Percentiles rank a stretch among this genome's conserved stretches.
phyloP scores from a whole-genome alignment of 2,113 vertebrate genomes.

The Ptyas mucosa region DNA sequence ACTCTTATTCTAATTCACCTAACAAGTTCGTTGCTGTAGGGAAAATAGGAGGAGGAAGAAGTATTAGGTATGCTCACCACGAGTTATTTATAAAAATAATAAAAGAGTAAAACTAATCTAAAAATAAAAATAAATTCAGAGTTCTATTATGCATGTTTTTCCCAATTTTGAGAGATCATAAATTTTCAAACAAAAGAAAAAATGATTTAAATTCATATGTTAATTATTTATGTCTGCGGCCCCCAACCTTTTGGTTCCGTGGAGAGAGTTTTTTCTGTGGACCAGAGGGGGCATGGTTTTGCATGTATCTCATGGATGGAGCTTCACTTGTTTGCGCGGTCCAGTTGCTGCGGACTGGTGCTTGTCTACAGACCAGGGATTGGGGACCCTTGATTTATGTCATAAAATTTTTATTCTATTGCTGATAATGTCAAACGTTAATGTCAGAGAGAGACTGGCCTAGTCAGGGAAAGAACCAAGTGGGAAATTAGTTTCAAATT shows the following conservation, averaged over 20 bases:
- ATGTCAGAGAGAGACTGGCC: background rate
- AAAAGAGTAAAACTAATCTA: background rate
- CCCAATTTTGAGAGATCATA: background rate
- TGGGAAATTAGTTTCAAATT: background rate
- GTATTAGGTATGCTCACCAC: background rate
- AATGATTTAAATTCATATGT: background rate
- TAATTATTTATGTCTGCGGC: background rate
- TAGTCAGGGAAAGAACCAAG: no score
- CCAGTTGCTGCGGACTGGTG: no score
- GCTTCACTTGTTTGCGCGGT: no score
- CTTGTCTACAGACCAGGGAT: no score
- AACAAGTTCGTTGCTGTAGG: no score
- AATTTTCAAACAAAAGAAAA: background rate
- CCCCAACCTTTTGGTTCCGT: no score
- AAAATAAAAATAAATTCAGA: background rate
- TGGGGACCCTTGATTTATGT: background rate
- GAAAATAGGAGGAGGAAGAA: no score
- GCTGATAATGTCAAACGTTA: background rate
- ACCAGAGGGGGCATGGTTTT: no score
- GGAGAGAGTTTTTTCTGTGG: no score
- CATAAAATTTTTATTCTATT: background rate
- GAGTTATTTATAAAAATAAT: background rate
- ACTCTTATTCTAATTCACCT: no score
- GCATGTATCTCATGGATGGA: no score
- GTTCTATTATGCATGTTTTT: background rate